Evolutionary conservation across 2,113 vertebrate species (phyloP), one percentile per base, ranked within the genome.

Genomic region (Lonchura striata): DNA sequence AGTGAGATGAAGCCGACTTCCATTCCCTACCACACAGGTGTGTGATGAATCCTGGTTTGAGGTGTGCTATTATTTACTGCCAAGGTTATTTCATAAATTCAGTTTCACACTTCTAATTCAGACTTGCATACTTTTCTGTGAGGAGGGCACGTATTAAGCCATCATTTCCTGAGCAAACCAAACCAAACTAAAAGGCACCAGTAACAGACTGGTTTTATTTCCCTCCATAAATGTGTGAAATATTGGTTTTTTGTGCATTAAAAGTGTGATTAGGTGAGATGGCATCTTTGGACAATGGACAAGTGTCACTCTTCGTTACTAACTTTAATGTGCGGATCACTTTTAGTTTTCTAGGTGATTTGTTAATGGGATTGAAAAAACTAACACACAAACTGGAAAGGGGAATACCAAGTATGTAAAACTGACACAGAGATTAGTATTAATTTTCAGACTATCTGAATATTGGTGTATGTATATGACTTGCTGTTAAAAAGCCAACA

Each of bases 1-100:
- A 59, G 53, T 57, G 78, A 94, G 92, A 96, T 97, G 93, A 93
- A 94, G 82, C 74, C 4, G 93, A 96, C 97, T 90, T 95, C 88
- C 80, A 96, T 91, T 96, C 63, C 64, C 33, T 64, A 82, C 61
- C 88, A 72, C 75, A 95, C 87, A 96, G 81, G 88, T 97, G 44
- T 90, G 89, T 77, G 86, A 95, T 96, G 94, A 96, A 91, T 95
- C 84, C 91, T 13, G 35, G 80, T 87, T 95, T 78, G 90, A 96
- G 95, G 65, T 91, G 88, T 77, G 59, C 79, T 97, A 80, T 97
- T 96, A 97, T 98, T 97, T 97, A 97, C 89, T 96, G 88, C 82
- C 84, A 96, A 94, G 80, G 21, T 94, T 97, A 96, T 97, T 97
- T 97, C 89, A 96, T 96, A 95, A 96, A 96, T 96, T 91, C 91